Percentiles rank a stretch among this genome's conserved stretches.
Conservation (phyloP, 2,888 invertebrate genomes). For the Andricus curvator region DNA sequence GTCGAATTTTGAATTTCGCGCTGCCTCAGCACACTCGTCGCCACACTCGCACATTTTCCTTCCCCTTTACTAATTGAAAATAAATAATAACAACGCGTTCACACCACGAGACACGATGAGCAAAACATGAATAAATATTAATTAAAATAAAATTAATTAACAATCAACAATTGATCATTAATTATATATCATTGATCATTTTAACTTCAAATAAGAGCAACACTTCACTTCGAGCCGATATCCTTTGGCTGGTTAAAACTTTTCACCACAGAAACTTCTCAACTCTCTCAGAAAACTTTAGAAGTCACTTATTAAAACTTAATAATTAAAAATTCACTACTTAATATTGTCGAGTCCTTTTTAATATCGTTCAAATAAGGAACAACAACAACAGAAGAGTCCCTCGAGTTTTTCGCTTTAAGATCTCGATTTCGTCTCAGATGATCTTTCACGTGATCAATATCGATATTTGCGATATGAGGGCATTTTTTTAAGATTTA, state of each 20-base stretch:
- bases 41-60: conserved; percentile 73
- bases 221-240: conserved; percentile 22
- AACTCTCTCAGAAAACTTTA: background rate
- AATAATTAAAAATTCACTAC: background rate
- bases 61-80: conserved; percentile 28
- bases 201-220: conserved; percentile 25
- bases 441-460: background rate
- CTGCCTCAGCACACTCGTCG: conserved; percentile 68
- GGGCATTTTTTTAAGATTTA: background rate
- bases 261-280: conserved; percentile 20
- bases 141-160: background rate
- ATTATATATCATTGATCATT: conserved; percentile 4
- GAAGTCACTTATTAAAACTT: background rate
- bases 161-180: background rate
- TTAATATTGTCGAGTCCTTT: background rate
- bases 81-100: conserved; percentile 33
- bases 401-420: background rate
- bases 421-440: background rate
- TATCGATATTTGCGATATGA: background rate
- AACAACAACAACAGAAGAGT: background rate
- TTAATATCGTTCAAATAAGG: background rate
- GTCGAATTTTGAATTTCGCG: conserved; percentile 48
- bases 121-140: background rate
- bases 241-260: background rate
- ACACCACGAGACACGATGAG: background rate